Conservation (phyloP, 2,797 vertebrate species). For the Coregonus ussuriensis region DNA sequence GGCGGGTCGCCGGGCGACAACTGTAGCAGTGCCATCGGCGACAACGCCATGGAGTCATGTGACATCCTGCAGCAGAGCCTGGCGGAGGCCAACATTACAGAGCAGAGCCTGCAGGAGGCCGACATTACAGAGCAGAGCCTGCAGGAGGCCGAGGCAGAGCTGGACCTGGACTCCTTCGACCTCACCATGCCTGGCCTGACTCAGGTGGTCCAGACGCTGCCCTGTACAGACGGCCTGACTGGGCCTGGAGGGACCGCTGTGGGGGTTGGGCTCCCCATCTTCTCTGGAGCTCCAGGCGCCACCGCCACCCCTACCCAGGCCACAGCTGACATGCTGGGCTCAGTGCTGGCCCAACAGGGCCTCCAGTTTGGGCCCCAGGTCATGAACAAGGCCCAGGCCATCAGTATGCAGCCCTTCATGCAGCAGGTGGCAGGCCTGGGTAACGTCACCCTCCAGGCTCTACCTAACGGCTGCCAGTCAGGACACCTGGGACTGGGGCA, state of each 20-base stretch:
- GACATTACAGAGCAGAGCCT: constrained; percentile 97
- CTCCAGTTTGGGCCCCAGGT: constrained; percentile 85
- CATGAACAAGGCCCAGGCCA: constrained; percentile 92
- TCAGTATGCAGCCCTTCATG: constrained; percentile 93
- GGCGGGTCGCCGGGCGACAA: constrained; percentile 81
- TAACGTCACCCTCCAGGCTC: constrained; percentile 90
- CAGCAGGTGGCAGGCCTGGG: constrained; percentile 87
- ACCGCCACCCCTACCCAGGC: constrained; percentile 68
- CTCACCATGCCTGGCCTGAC: constrained; percentile 82
- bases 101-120: constrained; percentile 93
- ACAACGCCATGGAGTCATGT: constrained; percentile 83
- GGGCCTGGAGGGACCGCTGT: constrained; percentile 63
- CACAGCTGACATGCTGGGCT: constrained; percentile 84
- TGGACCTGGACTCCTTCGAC: constrained; percentile 93
- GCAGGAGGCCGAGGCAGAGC: constrained; percentile 90
- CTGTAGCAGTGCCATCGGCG: constrained; percentile 75
- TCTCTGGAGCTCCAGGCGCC: constrained; percentile 71
- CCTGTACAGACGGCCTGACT: constrained; percentile 74
- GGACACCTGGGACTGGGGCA: constrained; percentile 89
- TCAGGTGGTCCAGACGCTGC: constrained; percentile 83
- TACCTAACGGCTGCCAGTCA: constrained; percentile 91
- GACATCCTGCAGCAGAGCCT: constrained; percentile 97
- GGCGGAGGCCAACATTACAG: constrained; percentile 96
- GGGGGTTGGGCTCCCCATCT: constrained; percentile 80
- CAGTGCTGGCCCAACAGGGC: constrained; percentile 81